Evolutionary conservation across 2,888 invertebrate species (phyloP), one percentile per base, ranked within the genome.

Genomic region (Cerastis rubricosa): DNA sequence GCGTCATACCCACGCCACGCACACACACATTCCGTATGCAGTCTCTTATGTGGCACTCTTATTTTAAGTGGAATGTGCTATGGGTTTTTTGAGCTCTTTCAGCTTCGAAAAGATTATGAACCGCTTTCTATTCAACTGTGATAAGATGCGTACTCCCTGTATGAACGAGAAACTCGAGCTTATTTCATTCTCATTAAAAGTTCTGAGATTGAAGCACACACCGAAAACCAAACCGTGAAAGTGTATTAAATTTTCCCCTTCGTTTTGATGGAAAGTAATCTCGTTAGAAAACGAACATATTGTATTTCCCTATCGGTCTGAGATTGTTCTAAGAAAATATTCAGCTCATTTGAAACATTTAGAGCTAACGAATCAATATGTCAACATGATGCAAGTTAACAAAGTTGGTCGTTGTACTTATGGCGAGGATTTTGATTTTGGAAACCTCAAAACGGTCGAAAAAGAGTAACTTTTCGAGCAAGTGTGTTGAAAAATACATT

Each of bases 311-410:
- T 25, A 29, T 61, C 65, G 43, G 49, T 43, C 14, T 19, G 14
- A 19, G 19, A 45, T 35, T 40, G 47, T 47, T 79, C 14, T 25
- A 22, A 49, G 51, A 66, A n/a, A 61, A 67, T 65, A 57, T 67
- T 63, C 22, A 40, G 25, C 57, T 43, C 45, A 45, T 43, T 61
- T 35, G 19, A 14, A 63, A 47, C 45, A 45, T 43, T 61, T 35
- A 17, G 19, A 63, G 51, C 47, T 54, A 25, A 35, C 40, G n/a
- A 61, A 47, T 35, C 6, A 66, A 65, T 6, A 54, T 40, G 63
- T 66, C 35, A 45, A 57, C 0, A 5, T 19, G 29, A 29, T 59
- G 19, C 17, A 29, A 59, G 29, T 59, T 9, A 9, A 9, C 19
- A 29, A 59, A 29, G 9, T 59, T 59, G 0, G 19, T 59, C 19